Evolutionary conservation across 2,113 vertebrate genomes (phyloP), one percentile per base, ranked within the genome.

Genomic region (Phalacrocorax pelagicus): DNA sequence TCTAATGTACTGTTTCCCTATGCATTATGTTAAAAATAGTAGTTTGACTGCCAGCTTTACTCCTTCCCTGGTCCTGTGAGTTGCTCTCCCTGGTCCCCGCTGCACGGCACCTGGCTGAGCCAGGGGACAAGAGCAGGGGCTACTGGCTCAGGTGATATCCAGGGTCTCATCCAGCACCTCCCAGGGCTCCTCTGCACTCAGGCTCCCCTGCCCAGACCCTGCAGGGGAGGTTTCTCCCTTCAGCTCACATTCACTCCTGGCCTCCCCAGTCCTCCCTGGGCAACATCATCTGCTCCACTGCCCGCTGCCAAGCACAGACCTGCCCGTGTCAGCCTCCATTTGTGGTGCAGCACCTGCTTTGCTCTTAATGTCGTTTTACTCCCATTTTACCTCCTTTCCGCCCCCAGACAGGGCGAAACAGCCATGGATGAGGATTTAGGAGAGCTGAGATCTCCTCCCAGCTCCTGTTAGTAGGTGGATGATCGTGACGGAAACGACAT

Each of bases 1-100:
- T 5, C 1, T 0, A 5, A 14, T 2, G 3, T 11, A 15, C n/a
- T 7, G 8, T 19, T 58, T 42, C 38, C 61, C 23, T 29, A 2
- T 2, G 17, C 4, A 2, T 38, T 11, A 10, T 1, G 27, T 15
- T 80, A 13, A 57, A 51, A 52, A 2, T 0, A 59, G 19, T 1
- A 12, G 5, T 26, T 29, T 26, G 38, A 55, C 20, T 54, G 38
- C 69, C 52, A 47, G 57, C 7, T 52, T 55, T n/a, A 3, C 55
- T 15, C 66, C 79, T 17, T 12, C 57, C 46, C 38, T 10, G 15
- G 62, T 59, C 81, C 87, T 47, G 10, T 7, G 69, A 34, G 5
- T 29, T 24, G 18, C 34, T 57, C 49, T 32, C 57, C 57, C 57
- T 36, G 24, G 20, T 63, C 69, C 47, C 57, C 15, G 1, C 9